These are phyloP conservation scores for Crenichthys baileyi DNA, from an alignment of 2,797 vertebrate species.

Conservation along the genomic window DNA sequence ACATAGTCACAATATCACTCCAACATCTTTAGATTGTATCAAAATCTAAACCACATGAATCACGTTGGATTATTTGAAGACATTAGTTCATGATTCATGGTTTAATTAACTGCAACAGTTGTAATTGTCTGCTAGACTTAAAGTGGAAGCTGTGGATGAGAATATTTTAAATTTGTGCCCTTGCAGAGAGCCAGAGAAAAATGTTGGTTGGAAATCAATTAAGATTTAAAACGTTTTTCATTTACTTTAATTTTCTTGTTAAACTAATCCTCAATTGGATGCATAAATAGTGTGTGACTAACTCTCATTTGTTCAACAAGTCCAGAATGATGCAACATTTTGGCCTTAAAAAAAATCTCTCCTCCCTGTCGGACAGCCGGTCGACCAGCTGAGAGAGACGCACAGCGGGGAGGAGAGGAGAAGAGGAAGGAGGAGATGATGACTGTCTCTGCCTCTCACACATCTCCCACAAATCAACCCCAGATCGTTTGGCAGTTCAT, in stretches of 20 bases:
- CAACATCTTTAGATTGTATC: neutral
- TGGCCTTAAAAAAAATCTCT: conserved; percentile 12
- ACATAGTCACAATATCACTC: neutral
- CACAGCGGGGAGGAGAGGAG: conserved; percentile 51
- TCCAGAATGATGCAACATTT: conserved; percentile 65
- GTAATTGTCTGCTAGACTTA: conserved; percentile 4
- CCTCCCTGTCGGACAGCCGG: conserved; percentile 42
- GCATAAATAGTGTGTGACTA: conserved; percentile 24
- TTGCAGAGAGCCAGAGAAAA: conserved; percentile 32
- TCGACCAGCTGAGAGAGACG: conserved; percentile 66
- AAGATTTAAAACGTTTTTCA: conserved; percentile 9
- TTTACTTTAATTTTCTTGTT: conserved; percentile 17
- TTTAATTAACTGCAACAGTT: conserved; percentile 1
- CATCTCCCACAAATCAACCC: conserved; percentile 69
- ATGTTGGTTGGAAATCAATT: conserved; percentile 44
- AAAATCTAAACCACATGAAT: neutral
- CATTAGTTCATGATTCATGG: conserved; percentile 1
- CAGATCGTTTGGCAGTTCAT: conserved; percentile 66
- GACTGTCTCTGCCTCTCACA: conserved; percentile 71
- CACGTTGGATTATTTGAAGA: neutral
- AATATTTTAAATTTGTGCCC: conserved; percentile 52
- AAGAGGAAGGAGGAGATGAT: conserved; percentile 10
- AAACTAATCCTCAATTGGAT: conserved; percentile 25
- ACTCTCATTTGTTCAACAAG: conserved; percentile 37
- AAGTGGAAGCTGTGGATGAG: conserved; percentile 32